phyloP scores from a whole-genome alignment of 2,797 vertebrate species.

The Lycodopsis pacificus region DNA sequence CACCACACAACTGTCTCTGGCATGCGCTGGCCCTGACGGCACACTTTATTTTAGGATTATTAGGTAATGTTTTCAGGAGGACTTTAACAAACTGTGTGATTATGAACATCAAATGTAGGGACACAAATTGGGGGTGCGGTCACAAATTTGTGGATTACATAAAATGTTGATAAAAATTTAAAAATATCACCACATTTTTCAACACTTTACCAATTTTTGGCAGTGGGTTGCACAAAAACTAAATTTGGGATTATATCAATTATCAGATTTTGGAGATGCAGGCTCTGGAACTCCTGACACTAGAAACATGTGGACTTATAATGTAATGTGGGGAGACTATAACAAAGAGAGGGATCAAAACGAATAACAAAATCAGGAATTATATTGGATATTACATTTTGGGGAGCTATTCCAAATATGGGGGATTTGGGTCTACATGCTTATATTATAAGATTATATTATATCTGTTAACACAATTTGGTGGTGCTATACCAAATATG shows the following conservation, averaged over 20 bases:
- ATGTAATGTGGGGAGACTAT: background rate
- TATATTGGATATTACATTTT: background rate
- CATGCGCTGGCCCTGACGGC: background rate
- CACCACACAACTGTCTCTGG: slow-evolving; percentile 48
- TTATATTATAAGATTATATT: too few species aligned
- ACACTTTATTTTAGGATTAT: background rate
- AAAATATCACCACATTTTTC: background rate
- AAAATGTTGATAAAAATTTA: background rate
- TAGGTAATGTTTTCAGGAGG: background rate
- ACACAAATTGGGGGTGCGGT: background rate
- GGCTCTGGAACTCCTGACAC: background rate
- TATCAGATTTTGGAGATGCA: background rate
- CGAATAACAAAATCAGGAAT: background rate
- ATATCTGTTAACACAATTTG: background rate
- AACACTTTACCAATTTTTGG: too few species aligned
- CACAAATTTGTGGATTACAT: background rate
- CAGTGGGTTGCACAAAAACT: background rate
- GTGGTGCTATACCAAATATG: background rate
- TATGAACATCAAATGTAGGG: background rate
- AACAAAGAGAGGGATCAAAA: background rate
- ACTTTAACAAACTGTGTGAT: background rate
- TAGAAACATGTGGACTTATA: background rate
- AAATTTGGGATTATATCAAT: background rate
- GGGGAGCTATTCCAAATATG: background rate
- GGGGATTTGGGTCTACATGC: background rate